Percentiles rank a stretch among this genome's conserved stretches.
Conservation (phyloP, 2,888 invertebrate species). For the Brenthis daphne region DNA sequence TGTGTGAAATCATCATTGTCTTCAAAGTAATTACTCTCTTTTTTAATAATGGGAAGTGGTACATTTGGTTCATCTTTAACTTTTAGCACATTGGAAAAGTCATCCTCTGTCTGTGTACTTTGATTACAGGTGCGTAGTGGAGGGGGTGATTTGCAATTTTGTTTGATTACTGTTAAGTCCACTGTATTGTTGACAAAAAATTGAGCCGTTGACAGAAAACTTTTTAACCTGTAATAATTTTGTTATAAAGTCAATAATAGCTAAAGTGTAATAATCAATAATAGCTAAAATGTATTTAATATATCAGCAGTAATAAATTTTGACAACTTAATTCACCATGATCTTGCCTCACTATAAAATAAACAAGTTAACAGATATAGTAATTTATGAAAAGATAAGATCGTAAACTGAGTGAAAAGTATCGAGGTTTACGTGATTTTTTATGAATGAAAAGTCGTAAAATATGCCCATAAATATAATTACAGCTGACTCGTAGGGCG, state of each 20-base stretch:
- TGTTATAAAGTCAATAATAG: not conserved
- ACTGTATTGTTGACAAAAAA: constrained; percentile 40
- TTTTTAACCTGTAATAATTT: constrained; percentile 25
- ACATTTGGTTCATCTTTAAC: constrained; percentile 16
- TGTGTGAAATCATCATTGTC: constrained; percentile 44
- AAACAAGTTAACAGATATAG: constrained; percentile 18
- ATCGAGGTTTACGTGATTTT: constrained; percentile 8
- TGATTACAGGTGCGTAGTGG: constrained; percentile 44
- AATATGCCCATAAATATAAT: constrained; percentile 34
- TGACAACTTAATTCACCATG: not conserved
- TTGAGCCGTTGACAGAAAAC: constrained; percentile 18
- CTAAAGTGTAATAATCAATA: not conserved
- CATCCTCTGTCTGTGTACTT: constrained; percentile 60
- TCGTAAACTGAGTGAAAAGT: not conserved
- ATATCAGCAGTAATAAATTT: not conserved
- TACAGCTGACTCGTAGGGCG: constrained; percentile 17
- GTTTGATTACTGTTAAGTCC: constrained; percentile 57
- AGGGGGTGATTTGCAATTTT: constrained; percentile 44
- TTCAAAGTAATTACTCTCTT: constrained; percentile 48
- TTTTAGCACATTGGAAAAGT: not conserved
- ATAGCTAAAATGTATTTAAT: not conserved
- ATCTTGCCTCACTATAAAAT: constrained; percentile 1
- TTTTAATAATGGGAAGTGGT: constrained; percentile 48
- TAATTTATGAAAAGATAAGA: constrained; percentile 19
- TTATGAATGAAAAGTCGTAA: constrained; percentile 24